Base-by-base conservation (phyloP, 1,140 invertebrate genomes). In the Drosophila navojoa region DNA sequence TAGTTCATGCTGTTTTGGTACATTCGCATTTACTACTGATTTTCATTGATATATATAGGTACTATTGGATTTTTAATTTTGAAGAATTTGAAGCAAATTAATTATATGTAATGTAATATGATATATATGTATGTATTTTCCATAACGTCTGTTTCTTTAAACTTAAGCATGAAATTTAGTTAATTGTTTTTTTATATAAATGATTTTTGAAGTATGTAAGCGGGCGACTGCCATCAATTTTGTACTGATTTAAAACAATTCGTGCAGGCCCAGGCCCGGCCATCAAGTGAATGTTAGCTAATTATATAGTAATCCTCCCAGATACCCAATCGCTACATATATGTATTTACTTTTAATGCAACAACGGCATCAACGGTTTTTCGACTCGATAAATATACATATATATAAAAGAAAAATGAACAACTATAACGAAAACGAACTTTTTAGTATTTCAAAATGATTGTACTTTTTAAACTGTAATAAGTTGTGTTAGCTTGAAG, bases 271-370 rank as follows among this genome's bases (percentile, higher is more conserved):
- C 81, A 73, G 69, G 63, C 70, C 73, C 81, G 49, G 64, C 64
- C 71, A 75, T 76, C 66, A 82, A 76, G 82, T 82, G 71, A 86
- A 86, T 86, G 82, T 86, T 86, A 86, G 82, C 82, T 87, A 86
- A 86, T 87, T 85, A 85, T 86, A 85, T 76, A 80, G 74, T 38
- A 74, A 80, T 60, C 77, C 76, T 84, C 50, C 77, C 67, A 62
- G 35, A 47, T 45, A 61, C 47, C 47, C 61, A 76, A 58, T 76
- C 55, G 40, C 42, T 60, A 50, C 47, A 64, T 29, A 57, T 54
- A 62, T 66, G 52, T 67, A 62, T 70, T 74, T 69, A 69, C 49
- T 49, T 62, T 59, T 52, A 58, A 76, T 69, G 63, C 58, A 73
- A 35, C 32, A 35, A 9, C 32, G 9, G 32, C 32, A 38, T 38